A percentile compares a stretch with the other conserved stretches of the same genome.
phyloP scores from a whole-genome alignment of 1,140 invertebrate species.

The Zaprionus nigranus region DNA sequence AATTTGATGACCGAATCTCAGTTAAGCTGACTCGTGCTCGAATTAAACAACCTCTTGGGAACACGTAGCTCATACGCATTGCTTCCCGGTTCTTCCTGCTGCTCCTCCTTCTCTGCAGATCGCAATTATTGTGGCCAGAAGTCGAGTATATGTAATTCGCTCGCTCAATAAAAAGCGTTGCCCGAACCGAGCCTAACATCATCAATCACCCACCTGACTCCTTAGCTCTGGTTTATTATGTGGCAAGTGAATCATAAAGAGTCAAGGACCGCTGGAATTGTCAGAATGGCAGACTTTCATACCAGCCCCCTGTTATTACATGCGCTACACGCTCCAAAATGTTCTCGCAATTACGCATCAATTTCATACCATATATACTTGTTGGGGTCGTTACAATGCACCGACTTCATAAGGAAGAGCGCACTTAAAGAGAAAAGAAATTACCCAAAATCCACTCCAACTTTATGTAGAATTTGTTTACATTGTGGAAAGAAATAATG shows the following conservation, averaged over 20 bases:
- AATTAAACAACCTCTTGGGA: neutral
- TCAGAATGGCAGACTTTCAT: neutral
- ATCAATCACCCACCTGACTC: conserved; percentile 58
- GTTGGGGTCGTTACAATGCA: conserved; percentile 43
- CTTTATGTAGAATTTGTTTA: neutral
- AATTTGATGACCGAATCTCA: neutral
- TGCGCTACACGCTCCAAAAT: conserved; percentile 70
- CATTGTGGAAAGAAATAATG: neutral
- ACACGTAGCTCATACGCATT: conserved; percentile 9
- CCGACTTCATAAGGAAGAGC: conserved; percentile 32
- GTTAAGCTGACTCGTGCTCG: conserved; percentile 19
- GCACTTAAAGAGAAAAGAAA: neutral
- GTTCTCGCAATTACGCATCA: conserved; percentile 42
- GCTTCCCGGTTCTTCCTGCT: conserved; percentile 41
- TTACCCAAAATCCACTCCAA: neutral
- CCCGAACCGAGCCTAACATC: conserved; percentile 15
- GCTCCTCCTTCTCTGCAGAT: neutral
- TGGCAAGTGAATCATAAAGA: conserved; percentile 63
- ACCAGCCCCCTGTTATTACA: conserved; percentile 42
- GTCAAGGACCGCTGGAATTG: conserved; percentile 49
- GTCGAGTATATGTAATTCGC: conserved; percentile 27
- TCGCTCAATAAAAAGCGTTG: conserved; percentile 28
- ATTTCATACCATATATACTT: conserved; percentile 13
- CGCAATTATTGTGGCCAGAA: conserved; percentile 23
- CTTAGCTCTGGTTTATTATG: conserved; percentile 55